Base-by-base conservation (phyloP, 2,888 invertebrate genomes). In the Bombylius discolor region DNA sequence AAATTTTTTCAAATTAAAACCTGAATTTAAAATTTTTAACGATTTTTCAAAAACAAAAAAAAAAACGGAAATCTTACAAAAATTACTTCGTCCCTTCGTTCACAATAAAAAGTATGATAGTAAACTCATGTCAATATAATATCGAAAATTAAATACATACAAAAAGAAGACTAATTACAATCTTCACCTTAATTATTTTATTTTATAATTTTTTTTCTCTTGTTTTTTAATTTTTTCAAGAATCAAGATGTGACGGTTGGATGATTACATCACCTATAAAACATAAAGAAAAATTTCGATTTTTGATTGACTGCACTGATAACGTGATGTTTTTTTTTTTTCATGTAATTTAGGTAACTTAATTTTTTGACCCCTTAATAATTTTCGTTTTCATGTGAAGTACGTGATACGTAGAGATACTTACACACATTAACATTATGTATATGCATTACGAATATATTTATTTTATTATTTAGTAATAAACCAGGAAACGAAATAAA, bases 291-390 rank as follows among this genome's bases (percentile, higher is more conserved):
- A 53, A 11, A 42, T 42, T 53, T 53, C 53, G 53, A 48, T 53
- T 53, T 53, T 48, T 53, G 53, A 53, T 53, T 53, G 53, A 53
- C 47, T 53, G 53, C 53, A 53, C 53, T 53, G 53, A 53, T 53
- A 53, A 53, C 32, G n/a, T 32, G n/a, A 13, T 23, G 48, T 48
- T 53, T 47, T 47, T 48, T 53, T 47, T 47, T 47, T 34, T 48
- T 47, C 5, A 36, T 36, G 47, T 53, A 53, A 53, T 53, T 53
- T 47, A 36, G 47, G 47, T 36, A 7, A 23, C 23, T 23, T 23
- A 1, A 36, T 47, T 39, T 47, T 53, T 48, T 34, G 47, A 53
- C 53, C 53, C 53, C 34, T 36, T 36, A 8, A 23, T 23, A 23
- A 23, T 23, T 23, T 23, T 52, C 47, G 36, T 47, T 39, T 47